Base-by-base conservation (phyloP, 2,797 vertebrate species). In the Sardinella longiceps region DNA sequence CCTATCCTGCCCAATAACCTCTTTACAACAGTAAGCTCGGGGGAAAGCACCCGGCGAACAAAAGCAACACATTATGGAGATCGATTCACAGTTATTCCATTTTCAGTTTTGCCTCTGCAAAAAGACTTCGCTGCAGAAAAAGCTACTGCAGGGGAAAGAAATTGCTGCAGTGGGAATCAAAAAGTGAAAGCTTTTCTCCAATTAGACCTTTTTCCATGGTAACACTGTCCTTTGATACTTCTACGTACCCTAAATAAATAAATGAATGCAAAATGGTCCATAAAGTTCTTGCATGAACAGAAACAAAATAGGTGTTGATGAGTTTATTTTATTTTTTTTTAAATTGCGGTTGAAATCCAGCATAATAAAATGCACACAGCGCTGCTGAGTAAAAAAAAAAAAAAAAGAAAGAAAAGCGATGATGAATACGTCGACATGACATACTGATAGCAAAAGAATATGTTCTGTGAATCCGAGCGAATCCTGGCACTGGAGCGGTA, bases 1-100 rank as follows among this genome's bases (percentile, higher is more conserved):
- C 87, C 88, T 93, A 94, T 95, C 86, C 90, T 77, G 91, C 84
- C 80, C 84, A 77, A 81, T 88, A 91, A 92, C 89, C 85, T 90
- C 89, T 90, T 89, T 90, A 86, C 89, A 87, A 89, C 85, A 58
- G 84, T 83, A 87, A 50, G 85, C 82, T 90, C 56, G 74, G 87
- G 89, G 90, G 91, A 89, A 82, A 86, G 86, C 89, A 84, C 85
- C 82, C 56, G 50, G 37, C 88, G 80, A 87, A 90, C 84, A 90
- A 90, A 85, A 89, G 85, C 85, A 88, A 88, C 84, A 85, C 86
- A 83, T 85, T 89, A 89, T 88, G 90, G 93, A 88, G 93, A 92
- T 87, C 80, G 85, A 90, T 89, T 88, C 53, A 30, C 66, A 77
- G 45, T 80, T 81, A 85, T 83, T 87, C 85, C 86, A 87, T 86